These are phyloP conservation scores for Aulostomus chinensis DNA, from an alignment of 2,797 vertebrate genomes.

Conservation along the genomic window DNA sequence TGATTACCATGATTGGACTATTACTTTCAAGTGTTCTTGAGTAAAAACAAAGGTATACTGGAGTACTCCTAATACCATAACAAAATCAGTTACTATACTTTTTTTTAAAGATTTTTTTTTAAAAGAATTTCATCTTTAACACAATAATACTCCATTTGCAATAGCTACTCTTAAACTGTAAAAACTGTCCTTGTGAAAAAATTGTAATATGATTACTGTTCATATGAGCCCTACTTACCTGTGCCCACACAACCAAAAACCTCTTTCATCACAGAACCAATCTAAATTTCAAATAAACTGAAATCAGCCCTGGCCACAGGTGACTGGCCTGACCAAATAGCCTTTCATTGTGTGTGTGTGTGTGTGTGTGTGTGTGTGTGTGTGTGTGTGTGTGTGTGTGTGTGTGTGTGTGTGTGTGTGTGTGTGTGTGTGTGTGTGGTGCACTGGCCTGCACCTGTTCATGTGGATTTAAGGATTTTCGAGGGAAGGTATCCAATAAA, in stretches of 20 bases:
- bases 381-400: slow-evolving; percentile 1
- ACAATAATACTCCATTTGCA: too few relatives aligned
- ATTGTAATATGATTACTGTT: slow-evolving; percentile 21
- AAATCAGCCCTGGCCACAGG: slow-evolving; percentile 70
- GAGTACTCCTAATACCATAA: not conserved
- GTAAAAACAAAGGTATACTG: slow-evolving; percentile 7
- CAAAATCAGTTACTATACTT: not conserved
- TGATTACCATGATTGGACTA: slow-evolving; percentile 28
- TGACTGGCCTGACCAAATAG: slow-evolving; percentile 72
- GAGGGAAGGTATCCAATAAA: slow-evolving; percentile 13
- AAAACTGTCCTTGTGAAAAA: not conserved
- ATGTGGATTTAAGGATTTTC: slow-evolving; percentile 40
- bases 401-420: not conserved
- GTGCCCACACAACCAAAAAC: slow-evolving; percentile 24
- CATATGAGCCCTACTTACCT: slow-evolving; percentile 13
- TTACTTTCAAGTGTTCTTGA: slow-evolving; percentile 35
- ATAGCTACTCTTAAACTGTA: not conserved
- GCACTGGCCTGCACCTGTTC: slow-evolving; percentile 7
- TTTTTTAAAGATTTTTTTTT: not conserved
- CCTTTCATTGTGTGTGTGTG: slow-evolving; percentile 31
- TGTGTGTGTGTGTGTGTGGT: not conserved
- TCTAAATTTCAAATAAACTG: slow-evolving; percentile 80
- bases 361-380: not conserved
- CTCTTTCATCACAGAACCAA: slow-evolving; percentile 59
- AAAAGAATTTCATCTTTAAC: not conserved